Evolutionary conservation across 2,797 vertebrate genomes (phyloP).

Genomic region (Girardinus metallicus): DNA sequence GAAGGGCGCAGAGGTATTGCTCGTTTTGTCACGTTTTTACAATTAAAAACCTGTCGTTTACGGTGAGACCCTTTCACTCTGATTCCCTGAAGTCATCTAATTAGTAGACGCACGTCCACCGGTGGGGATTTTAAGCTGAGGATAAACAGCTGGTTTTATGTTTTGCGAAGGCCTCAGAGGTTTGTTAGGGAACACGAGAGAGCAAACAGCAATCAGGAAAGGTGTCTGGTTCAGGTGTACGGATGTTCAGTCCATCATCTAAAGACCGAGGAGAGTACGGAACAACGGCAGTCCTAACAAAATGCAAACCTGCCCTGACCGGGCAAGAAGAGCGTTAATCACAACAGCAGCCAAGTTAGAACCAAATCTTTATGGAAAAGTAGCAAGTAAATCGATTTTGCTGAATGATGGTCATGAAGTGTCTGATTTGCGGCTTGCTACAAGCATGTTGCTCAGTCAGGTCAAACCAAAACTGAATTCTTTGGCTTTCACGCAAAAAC

Average conservation of each 20-base stretch:
- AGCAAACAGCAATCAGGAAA: background rate
- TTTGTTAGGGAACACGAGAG: background rate
- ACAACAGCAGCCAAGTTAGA: background rate
- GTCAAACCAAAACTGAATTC: background rate
- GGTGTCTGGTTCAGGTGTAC: background rate
- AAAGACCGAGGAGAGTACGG: background rate
- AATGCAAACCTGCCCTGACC: background rate
- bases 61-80: background rate
- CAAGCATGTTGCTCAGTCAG: background rate
- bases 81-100: background rate
- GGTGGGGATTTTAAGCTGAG: background rate
- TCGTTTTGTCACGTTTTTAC: background rate
- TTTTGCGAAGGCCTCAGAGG: background rate
- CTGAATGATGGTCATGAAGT: background rate
- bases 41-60: background rate
- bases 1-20: background rate
- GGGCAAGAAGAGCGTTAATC: background rate
- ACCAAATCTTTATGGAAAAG: background rate
- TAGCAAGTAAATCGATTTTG: background rate
- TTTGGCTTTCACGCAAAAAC: background rate
- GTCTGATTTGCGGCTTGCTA: background rate
- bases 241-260: background rate
- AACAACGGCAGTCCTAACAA: background rate
- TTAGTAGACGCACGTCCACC: background rate
- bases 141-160: background rate